These are phyloP conservation scores for Paradoxurus hermaphroditus DNA, from an alignment of 2,113 vertebrate species.

Conservation along the genomic window DNA sequence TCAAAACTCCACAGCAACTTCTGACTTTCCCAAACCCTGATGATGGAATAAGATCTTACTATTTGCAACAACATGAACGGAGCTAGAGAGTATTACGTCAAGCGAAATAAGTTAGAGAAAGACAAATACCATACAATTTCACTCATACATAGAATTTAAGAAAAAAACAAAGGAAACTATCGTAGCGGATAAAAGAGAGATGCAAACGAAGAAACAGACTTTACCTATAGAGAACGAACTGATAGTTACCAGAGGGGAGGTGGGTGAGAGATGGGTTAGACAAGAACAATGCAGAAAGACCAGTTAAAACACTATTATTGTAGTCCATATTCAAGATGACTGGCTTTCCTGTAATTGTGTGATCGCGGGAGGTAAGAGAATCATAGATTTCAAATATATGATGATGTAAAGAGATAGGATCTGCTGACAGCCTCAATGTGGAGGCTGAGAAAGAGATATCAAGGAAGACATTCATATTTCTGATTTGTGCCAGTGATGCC, in stretches of 20 bases:
- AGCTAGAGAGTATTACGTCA: neutral
- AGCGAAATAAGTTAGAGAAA: neutral
- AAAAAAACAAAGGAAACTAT: neutral
- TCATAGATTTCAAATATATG: neutral
- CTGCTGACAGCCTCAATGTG: neutral
- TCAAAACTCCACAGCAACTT: neutral
- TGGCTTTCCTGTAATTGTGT: neutral
- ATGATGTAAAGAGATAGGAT: neutral
- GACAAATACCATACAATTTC: neutral
- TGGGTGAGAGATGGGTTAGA: neutral
- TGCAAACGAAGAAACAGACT: neutral
- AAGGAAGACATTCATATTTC: neutral
- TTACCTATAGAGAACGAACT: neutral
- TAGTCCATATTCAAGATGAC: neutral
- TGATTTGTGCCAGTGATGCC: neutral
- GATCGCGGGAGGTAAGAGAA: neutral
- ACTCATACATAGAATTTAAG: neutral
- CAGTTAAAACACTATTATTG: neutral
- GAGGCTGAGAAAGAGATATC: neutral
- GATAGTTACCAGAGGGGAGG: neutral
- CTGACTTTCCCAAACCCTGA: neutral
- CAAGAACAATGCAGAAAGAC: neutral
- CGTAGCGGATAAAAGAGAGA: neutral
- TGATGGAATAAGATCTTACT: neutral
- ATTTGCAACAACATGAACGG: neutral